Base-by-base conservation (phyloP, 2,797 vertebrate species). In the Masticophis lateralis region DNA sequence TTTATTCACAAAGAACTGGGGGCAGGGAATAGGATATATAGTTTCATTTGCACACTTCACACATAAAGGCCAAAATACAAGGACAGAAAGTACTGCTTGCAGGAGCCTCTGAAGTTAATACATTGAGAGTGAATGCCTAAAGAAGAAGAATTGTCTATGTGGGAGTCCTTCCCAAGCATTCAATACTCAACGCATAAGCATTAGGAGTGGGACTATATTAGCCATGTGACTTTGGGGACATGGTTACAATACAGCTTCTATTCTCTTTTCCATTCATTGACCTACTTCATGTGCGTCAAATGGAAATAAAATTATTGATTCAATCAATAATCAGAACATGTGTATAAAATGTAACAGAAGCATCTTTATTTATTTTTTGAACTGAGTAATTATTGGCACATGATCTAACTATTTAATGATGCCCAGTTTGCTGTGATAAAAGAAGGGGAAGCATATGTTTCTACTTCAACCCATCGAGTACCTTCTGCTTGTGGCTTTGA, bases 401-500 rank as follows among this genome's bases (percentile, higher is more conserved):
- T 32, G 60, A 88, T 28, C 56, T 14, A 87, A 53, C 66, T 87
- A 92, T 90, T 92, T 94, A 90, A 92, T 79, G 83, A 88, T 79
- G 91, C 61, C 79, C 63, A 88, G 43, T 94, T 92, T 94, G 55
- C 32, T 60, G 47, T 94, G 91, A 79, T 92, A 92, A 90, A 87
- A 63, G 43, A 22, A 28, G 28, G 32, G 53, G 32, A 53, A 61
- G 43, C 93, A 92, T 90, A 92, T 92, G 92, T 69, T 91, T 94
- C 90, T 83, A 59, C 89, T 94, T 92, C 86, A 89, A 57, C 93
- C 86, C 63, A 69, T 91, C 59, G 59, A 94, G 92, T 88, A 89
- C 91, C 91, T 92, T 92, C 93, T 94, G 89, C 92, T 92, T 63
- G 74, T 91, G 91, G 69, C 90, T 92, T 94, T 61, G 86, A 74